Conservation (phyloP, 2,888 invertebrate genomes). For the Unio delphinus region DNA sequence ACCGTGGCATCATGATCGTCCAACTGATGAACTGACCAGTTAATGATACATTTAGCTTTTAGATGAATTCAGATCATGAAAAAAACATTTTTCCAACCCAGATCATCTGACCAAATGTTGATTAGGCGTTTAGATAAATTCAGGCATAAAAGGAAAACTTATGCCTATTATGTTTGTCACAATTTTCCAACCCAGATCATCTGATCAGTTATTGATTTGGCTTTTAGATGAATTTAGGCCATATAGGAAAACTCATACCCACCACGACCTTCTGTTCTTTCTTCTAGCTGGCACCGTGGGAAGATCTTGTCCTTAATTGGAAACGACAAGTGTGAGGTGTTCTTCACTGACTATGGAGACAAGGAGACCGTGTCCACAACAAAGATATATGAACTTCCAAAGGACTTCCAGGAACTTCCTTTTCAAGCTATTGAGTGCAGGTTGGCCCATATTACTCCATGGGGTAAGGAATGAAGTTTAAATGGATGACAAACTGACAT, state of each 20-base stretch:
- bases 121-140: too few relatives aligned
- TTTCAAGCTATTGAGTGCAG: conserved; percentile 80
- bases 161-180: too few relatives aligned
- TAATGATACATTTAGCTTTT: too few relatives aligned
- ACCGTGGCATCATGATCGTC: too few relatives aligned
- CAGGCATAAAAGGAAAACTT: too few relatives aligned
- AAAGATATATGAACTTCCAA: conserved; percentile 74
- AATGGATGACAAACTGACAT: too few relatives aligned
- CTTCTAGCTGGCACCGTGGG: conserved; percentile 63
- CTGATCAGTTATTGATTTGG: too few relatives aligned
- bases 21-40: too few relatives aligned
- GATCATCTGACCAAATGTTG: too few relatives aligned
- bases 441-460: conserved; percentile 75
- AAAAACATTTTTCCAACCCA: too few relatives aligned
- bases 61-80: too few relatives aligned
- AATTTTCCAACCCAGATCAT: too few relatives aligned
- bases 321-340: conserved; percentile 72
- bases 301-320: conserved; percentile 72
- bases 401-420: conserved; percentile 74
- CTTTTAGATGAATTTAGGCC: neutral
- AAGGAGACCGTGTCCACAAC: conserved; percentile 71
- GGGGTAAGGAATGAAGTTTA: conserved; percentile 37
- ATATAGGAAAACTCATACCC: neutral
- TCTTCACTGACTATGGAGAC: conserved; percentile 80
- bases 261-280: neutral